These are phyloP conservation scores for Brachymystax lenok DNA, from an alignment of 2,797 vertebrate species.

Conservation along the genomic window DNA sequence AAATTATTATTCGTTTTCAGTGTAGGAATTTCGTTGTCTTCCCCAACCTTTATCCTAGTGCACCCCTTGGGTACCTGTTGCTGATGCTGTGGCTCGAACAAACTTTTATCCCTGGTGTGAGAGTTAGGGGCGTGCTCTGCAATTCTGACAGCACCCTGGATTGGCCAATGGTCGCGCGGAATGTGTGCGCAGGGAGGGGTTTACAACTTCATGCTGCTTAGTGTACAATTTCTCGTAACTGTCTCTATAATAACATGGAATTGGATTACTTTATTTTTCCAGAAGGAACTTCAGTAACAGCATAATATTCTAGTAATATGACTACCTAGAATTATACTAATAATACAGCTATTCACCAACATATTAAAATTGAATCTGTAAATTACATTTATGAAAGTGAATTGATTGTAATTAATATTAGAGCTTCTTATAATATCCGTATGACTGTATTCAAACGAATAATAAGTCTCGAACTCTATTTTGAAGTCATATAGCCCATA, in stretches of 20 bases:
- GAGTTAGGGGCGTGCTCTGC: conserved; percentile 46
- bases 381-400: background rate
- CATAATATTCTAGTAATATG: background rate
- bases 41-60: background rate
- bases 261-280: background rate
- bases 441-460: background rate
- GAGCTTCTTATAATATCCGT: too few relatives aligned
- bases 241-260: background rate
- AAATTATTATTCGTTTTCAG: background rate
- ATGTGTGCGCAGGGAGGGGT: conserved; percentile 43
- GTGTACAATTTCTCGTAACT: conserved; percentile 61
- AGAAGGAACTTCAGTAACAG: background rate
- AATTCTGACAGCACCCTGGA: conserved; percentile 2
- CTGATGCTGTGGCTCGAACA: conserved; percentile 17
- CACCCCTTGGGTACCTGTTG: conserved; percentile 54
- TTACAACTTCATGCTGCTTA: conserved; percentile 67
- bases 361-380: background rate
- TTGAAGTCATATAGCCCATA: background rate
- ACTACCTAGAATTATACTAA: background rate
- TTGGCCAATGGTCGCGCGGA: conserved; percentile 67
- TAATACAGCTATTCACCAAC: background rate
- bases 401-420: too few relatives aligned
- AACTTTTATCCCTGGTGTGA: conserved; percentile 65
- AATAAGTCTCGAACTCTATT: background rate
- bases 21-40: conserved; percentile 11